These are phyloP conservation scores for Myripristis jacobus DNA, from an alignment of 2,797 vertebrate species.

Conservation along the genomic window DNA sequence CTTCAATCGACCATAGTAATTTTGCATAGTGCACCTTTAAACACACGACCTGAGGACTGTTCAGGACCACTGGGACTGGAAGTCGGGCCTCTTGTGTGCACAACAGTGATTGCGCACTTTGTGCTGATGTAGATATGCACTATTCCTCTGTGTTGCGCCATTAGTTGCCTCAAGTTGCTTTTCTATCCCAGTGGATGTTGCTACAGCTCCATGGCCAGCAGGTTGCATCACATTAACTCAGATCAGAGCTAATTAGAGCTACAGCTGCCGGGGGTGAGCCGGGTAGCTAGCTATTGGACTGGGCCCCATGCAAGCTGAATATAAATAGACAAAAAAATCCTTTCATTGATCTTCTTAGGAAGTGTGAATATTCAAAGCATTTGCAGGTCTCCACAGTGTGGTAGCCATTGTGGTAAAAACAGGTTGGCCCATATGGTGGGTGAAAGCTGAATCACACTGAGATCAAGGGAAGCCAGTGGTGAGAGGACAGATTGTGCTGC, in stretches of 20 bases:
- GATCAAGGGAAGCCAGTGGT: slow-evolving; percentile 59
- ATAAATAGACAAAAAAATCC: slow-evolving; percentile 15
- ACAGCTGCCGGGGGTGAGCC: slow-evolving; percentile 33
- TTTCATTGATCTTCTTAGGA: slow-evolving; percentile 15
- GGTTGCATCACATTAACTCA: slow-evolving; percentile 47
- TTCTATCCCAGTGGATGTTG: slow-evolving; percentile 33
- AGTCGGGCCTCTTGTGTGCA: slow-evolving; percentile 2
- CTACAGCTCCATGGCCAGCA: slow-evolving; percentile 25
- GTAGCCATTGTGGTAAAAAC: slow-evolving; percentile 25
- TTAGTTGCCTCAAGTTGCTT: slow-evolving; percentile 26
- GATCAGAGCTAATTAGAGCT: slow-evolving; percentile 54
- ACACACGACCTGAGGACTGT: neutral
- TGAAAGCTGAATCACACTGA: slow-evolving; percentile 53
- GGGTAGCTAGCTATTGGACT: slow-evolving; percentile 18
- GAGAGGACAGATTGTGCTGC: slow-evolving; percentile 67
- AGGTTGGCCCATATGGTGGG: slow-evolving; percentile 58
- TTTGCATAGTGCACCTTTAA: neutral
- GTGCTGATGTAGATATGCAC: slow-evolving; percentile 12
- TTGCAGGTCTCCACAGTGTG: neutral
- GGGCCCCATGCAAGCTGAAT: slow-evolving; percentile 18
- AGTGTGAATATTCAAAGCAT: slow-evolving; percentile 19
- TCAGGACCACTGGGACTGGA: neutral
- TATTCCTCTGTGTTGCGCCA: slow-evolving; percentile 17
- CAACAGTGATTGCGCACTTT: slow-evolving; percentile 6
- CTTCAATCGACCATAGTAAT: too few relatives aligned